Base-by-base conservation (phyloP, 2,888 invertebrate genomes). In the Nephrocerus scutellatus region DNA sequence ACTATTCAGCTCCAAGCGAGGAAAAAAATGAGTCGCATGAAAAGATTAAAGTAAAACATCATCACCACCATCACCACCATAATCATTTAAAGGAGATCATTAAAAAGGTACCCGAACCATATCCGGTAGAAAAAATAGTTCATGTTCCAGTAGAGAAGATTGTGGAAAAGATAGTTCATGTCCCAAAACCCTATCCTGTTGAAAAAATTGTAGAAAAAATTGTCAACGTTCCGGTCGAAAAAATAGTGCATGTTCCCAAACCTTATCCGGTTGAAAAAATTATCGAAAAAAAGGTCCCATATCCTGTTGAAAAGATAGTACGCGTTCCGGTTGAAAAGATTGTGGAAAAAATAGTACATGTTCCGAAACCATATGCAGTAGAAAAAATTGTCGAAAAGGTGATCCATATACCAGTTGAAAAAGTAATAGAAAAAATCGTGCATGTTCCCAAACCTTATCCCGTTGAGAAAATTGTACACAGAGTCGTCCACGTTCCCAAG, bases 1-100 rank as follows among this genome's bases (percentile, higher is more conserved):
- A 46, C 15, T 8, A n/a, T n/a, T n/a, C n/a, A n/a, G n/a, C n/a
- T n/a, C n/a, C n/a, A n/a, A n/a, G n/a, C n/a, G 30, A 38, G 8
- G 34, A 40, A 19, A 20, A 30, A 20, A 24, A 35, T 9, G 24
- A 30, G 15, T 25, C 57, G 30, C 50, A 54, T 5, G 50, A 59
- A 37, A 63, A 62, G 39, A 46, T 68, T 9, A 66, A 64, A 40
- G 48, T 68, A 3, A 67, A 78, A 56, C 78, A 78, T 52, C 79
- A 78, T 53, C 79, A 78, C 53, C 78, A 78, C 49, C 78, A 78
- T 52, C 78, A 78, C 56, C 78, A 78, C 54, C 79, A 78, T 55
- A 74, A 74, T 62, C 77, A 78, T 53, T 62, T 78, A 5, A 75
- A 77, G 59, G 77, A 77, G 22, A 69, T 78, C 15, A 71, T 77